Evolutionary conservation across 2,888 invertebrate species (phyloP).

Genomic region (Neuroscelio doddi): DNA sequence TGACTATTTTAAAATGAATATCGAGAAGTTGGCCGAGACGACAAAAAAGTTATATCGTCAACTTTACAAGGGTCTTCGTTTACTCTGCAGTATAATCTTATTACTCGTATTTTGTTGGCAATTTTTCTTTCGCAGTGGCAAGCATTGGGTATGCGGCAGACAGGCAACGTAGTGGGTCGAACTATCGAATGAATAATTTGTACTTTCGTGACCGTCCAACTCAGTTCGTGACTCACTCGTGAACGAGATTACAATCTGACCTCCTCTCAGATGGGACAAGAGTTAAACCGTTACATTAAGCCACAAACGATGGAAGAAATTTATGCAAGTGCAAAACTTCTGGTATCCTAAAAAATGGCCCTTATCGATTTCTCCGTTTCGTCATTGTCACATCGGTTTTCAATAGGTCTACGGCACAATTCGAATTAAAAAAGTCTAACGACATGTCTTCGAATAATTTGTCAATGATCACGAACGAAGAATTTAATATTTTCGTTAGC

Average conservation of each 20-base stretch:
- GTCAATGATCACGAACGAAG: too few species aligned
- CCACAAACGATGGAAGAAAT: conserved; percentile 40
- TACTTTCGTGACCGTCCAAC: conserved; percentile 57
- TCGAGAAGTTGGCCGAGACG: not conserved
- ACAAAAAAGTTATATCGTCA: not conserved
- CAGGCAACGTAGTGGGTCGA: conserved; percentile 24
- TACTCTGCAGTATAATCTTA: conserved; percentile 7
- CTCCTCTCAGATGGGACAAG: conserved; percentile 56
- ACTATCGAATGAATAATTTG: conserved; percentile 49
- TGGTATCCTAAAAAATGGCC: conserved; percentile 14
- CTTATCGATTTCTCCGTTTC: conserved; percentile 19
- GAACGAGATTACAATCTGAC: conserved; percentile 63
- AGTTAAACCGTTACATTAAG: conserved; percentile 63
- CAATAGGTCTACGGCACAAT: not conserved
- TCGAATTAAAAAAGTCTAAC: not conserved
- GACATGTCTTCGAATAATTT: too few species aligned
- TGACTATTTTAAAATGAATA: too few species aligned
- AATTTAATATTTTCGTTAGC: too few species aligned
- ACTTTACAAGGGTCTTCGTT: conserved; percentile 8
- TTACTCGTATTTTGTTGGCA: conserved; percentile 18
- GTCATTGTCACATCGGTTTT: conserved; percentile 4
- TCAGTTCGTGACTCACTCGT: conserved; percentile 59
- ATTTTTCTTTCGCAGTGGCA: conserved; percentile 19
- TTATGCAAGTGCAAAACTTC: conserved; percentile 17
- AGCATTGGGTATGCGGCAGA: conserved; percentile 30